Evolutionary conservation across 2,888 invertebrate genomes (phyloP), one percentile per base, ranked within the genome.

Genomic region (Ectobius pallidus): DNA sequence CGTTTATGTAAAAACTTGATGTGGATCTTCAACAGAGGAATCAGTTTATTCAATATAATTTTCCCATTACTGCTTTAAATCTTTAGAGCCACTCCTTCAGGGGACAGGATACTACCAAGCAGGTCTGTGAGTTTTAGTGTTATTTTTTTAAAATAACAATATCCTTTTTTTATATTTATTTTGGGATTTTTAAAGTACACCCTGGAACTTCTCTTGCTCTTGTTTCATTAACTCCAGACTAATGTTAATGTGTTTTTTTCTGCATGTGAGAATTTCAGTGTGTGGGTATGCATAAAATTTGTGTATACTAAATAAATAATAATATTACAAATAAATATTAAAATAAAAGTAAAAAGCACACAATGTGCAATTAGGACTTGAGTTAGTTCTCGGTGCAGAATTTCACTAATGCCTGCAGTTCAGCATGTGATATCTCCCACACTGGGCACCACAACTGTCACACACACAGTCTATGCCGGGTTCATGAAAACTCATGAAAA

Each of bases 171-270:
- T 7, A 72, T 73, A 69, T 63, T 70, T 70, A 74, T 75, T n/a
- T n/a, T n/a, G n/a, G n/a, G n/a, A n/a, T n/a, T 72, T 63, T 49
- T 32, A 69, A 67, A 70, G 58, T 46, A 61, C 62, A 62, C 68
- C 44, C 44, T 75, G 74, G 58, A 58, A 65, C 63, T 75, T 55
- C 70, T 69, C 69, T 42, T 42, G 30, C n/a, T 62, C 18, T 34
- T 20, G 32, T 30, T 63, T 30, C 25, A 22, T 20, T 63, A 16
- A 22, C 34, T 34, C 27, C 22, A 14, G 22, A 42, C 42, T 22
- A 42, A 42, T 22, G 52, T 6, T 1, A 14, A 3, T 52, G 52
- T 25, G 25, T 25, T 4, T 14, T 39, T 39, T 39, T 39, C 6
- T 6, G 14, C 39, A 14, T 39, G 6, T 39, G 39, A 25, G 20